Percentiles rank a stretch among this genome's conserved stretches.
Evolutionary conservation across 2,888 invertebrate species (phyloP).

Genomic region (Leptopilina myrica): DNA sequence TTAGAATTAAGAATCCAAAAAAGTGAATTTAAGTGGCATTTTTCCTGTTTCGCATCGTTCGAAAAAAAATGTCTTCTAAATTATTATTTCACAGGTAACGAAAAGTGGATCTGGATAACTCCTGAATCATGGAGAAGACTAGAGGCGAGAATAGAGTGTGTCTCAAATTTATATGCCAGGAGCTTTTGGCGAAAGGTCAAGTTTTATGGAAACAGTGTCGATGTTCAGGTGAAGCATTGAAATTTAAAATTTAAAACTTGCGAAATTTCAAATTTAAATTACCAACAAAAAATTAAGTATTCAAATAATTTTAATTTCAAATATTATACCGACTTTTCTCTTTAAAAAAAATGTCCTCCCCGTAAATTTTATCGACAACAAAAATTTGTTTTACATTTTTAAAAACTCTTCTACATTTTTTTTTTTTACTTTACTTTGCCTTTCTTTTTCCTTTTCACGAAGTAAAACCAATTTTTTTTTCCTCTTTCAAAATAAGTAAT

Average conservation of each 20-base stretch:
- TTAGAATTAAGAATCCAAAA: too few species aligned
- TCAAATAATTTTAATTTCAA: slow-evolving; percentile 7
- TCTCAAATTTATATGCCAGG: slow-evolving; percentile 76
- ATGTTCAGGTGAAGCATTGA: slow-evolving; percentile 74
- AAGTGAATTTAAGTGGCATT: too few species aligned
- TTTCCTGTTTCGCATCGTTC: neutral
- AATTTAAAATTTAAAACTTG: neutral
- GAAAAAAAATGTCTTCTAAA: neutral
- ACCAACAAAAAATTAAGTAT: neutral
- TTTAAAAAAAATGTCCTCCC: neutral
- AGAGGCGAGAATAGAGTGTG: slow-evolving; percentile 76
- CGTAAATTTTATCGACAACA: neutral
- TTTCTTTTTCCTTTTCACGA: slow-evolving; percentile 40
- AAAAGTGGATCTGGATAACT: slow-evolving; percentile 74
- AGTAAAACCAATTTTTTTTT: too few species aligned
- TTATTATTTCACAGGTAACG: slow-evolving; percentile 56
- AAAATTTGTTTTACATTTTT: too few species aligned
- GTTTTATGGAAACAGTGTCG: slow-evolving; percentile 76
- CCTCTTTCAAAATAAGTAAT: neutral
- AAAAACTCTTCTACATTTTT: too few species aligned
- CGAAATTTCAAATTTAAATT: slow-evolving; percentile 7
- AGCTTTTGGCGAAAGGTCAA: slow-evolving; percentile 76
- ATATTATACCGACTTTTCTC: neutral
- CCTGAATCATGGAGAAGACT: slow-evolving; percentile 75
- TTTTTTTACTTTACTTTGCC: neutral